phyloP scores from a whole-genome alignment of 1,140 invertebrate species.

The Heliothis virescens region DNA sequence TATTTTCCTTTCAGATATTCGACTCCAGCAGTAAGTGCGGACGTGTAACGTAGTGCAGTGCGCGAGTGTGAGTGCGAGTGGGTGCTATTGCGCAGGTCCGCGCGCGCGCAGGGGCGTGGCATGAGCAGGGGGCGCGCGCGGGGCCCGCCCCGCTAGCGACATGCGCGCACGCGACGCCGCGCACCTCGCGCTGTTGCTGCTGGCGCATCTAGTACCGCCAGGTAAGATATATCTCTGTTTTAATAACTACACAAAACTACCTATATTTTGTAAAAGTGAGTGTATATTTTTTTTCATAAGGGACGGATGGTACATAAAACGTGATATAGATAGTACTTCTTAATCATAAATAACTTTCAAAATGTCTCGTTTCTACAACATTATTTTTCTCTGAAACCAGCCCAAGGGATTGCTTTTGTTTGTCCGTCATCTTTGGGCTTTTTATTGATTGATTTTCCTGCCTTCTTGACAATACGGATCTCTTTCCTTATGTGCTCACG shows the following conservation, averaged over 20 bases:
- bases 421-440: slow-evolving; percentile 3
- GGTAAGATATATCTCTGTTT: slow-evolving; percentile 58
- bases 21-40: not conserved
- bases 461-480: slow-evolving; percentile 19
- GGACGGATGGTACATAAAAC: no score
- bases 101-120: slow-evolving; percentile 47
- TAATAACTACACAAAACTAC: not conserved
- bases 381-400: not conserved
- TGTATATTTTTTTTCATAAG: no score
- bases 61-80: slow-evolving; percentile 35
- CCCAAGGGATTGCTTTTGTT: slow-evolving; percentile 17
- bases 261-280: not conserved
- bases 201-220: slow-evolving; percentile 64
- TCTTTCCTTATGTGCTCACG: slow-evolving; percentile 24
- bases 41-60: not conserved
- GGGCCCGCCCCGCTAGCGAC: slow-evolving; percentile 57
- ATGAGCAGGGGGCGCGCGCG: slow-evolving; percentile 60
- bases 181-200: slow-evolving; percentile 68
- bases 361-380: not conserved
- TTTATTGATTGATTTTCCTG: slow-evolving; percentile 30
- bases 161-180: slow-evolving; percentile 62
- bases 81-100: slow-evolving; percentile 5
- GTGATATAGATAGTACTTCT: no score
- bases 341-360: not conserved
- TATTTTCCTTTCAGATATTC: not conserved